Percentiles rank a stretch among this genome's conserved stretches.
Evolutionary conservation across 2,888 invertebrate genomes (phyloP).

Genomic region (Lissonota sp.): DNA sequence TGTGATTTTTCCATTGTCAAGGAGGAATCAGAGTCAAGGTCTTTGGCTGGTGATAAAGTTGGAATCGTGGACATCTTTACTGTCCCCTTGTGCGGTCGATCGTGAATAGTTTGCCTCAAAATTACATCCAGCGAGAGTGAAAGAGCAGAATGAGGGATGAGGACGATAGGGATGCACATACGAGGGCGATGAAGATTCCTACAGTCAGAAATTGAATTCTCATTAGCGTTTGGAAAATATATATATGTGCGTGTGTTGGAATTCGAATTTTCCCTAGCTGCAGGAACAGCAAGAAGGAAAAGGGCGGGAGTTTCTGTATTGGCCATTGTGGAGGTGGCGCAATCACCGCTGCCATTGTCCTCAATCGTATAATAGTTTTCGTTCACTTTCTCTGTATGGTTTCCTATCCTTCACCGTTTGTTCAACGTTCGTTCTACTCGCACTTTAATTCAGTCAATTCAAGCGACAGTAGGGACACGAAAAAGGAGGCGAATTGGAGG

Average conservation of each 20-base stretch:
- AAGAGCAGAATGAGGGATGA: neutral
- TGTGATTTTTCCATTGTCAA: slow-evolving; percentile 60
- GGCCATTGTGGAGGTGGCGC: slow-evolving; percentile 23
- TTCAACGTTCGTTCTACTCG: slow-evolving; percentile 2
- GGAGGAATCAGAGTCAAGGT: slow-evolving; percentile 59
- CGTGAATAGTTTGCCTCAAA: slow-evolving; percentile 40
- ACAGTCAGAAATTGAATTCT: slow-evolving; percentile 22
- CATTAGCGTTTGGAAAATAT: slow-evolving; percentile 31
- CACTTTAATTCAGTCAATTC: neutral
- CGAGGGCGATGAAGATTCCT: neutral
- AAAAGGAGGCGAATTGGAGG: no score
- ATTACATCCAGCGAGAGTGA: neutral
- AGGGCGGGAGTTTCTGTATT: slow-evolving; percentile 21
- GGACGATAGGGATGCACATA: neutral
- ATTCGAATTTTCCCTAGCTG: slow-evolving; percentile 45
- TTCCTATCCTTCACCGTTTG: slow-evolving; percentile 6
- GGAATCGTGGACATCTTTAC: slow-evolving; percentile 15
- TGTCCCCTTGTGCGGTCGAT: slow-evolving; percentile 13
- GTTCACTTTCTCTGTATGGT: slow-evolving; percentile 5
- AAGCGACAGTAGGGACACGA: neutral
- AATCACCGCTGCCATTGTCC: slow-evolving; percentile 64
- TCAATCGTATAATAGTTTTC: slow-evolving; percentile 31
- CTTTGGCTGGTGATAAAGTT: slow-evolving; percentile 30
- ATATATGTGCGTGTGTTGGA: slow-evolving; percentile 13
- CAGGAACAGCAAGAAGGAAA: slow-evolving; percentile 6